Base-by-base conservation (phyloP, 2,113 vertebrate genomes). In the Bos indicus region DNA sequence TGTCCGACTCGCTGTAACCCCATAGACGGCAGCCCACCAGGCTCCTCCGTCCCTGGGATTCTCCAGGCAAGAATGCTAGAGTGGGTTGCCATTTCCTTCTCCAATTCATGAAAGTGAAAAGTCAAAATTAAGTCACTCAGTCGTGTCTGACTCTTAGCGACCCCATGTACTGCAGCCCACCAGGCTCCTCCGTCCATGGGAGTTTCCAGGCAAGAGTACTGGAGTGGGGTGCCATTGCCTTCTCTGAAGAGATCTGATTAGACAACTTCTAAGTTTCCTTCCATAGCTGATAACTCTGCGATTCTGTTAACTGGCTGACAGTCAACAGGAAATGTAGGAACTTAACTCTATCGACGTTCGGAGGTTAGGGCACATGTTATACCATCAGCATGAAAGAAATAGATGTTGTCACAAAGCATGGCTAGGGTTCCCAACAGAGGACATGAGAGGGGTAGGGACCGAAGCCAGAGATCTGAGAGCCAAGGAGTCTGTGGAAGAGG, bases 91-190 rank as follows among this genome's bases (percentile, higher is more conserved):
- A 14, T 30, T 60, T 28, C 2, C 12, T 60, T 60, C 59, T 60
- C 26, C 59, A 60, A 14, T 6, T 1, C 59, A 60, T 60, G 59
- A 30, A 60, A 60, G 56, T 23, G 21, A 56, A 56, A 56, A 56
- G 56, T 9, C 7, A 57, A 57, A 57, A 12, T 14, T 26, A 14
- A 14, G 26, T 60, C 12, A 2, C 59, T 60, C 59, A 60, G 59
- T 60, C 5, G 0, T 60, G 59, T 60, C 59, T 1, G 0, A 59
- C 25, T 59, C 57, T 59, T 26, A 12, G 25, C 0, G 10, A 26
- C 25, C 57, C 25, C 57, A 28, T 59, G 25, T 11, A 59, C 57
- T 28, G 28, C 26, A 60, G 59, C 59, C 59, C 5, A 14, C 59
- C 59, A 60, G 59, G 26, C 59, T 60, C 5, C 59, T 7, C 59